Evolutionary conservation across 30 jellyfish, hydroid and myxozoan genomes (phyloP).

Genomic region (Sanderia malayensis): DNA sequence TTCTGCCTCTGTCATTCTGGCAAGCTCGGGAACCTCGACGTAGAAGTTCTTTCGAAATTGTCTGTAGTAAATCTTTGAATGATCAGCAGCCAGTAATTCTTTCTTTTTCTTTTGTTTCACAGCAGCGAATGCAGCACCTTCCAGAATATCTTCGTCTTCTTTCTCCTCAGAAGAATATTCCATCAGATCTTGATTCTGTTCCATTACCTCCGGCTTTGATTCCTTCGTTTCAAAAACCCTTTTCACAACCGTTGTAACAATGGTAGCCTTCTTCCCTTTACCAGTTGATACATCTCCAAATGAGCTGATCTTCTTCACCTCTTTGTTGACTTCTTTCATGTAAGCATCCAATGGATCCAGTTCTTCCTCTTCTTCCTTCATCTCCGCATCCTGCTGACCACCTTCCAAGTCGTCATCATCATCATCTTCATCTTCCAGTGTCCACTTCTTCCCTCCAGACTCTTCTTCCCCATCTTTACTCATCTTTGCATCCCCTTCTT

Average conservation of each 20-base stretch:
- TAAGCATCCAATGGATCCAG: slow-evolving; percentile 96
- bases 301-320: slow-evolving; percentile 61
- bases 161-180: slow-evolving; percentile 98
- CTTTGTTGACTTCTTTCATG: slow-evolving; percentile 89
- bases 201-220: slow-evolving; percentile 91
- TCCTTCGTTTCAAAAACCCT: slow-evolving; percentile 32
- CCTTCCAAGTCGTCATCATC: slow-evolving; percentile 70
- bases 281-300: slow-evolving; percentile 48
- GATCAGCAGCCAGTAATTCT: slow-evolving; percentile 92
- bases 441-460: slow-evolving; percentile 77
- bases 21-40: slow-evolving; percentile 98
- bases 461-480: slow-evolving; percentile 22
- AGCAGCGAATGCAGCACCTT: slow-evolving; percentile 75
- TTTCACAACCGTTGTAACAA: slow-evolving; percentile 91
- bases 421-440: slow-evolving; percentile 92
- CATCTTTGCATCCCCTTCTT: slow-evolving; percentile 25
- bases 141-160: slow-evolving; percentile 59
- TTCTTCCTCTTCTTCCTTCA: slow-evolving; percentile 66
- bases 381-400: slow-evolving; percentile 8
- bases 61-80: slow-evolving; percentile 80
- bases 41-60: slow-evolving; percentile 84
- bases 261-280: slow-evolving; percentile 73
- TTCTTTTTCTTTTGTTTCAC: slow-evolving; percentile 76
- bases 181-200: slow-evolving; percentile 94
- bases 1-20: slow-evolving; percentile 85